Conservation (phyloP, 1,140 invertebrate genomes). For the Heliconius nattereri region DNA sequence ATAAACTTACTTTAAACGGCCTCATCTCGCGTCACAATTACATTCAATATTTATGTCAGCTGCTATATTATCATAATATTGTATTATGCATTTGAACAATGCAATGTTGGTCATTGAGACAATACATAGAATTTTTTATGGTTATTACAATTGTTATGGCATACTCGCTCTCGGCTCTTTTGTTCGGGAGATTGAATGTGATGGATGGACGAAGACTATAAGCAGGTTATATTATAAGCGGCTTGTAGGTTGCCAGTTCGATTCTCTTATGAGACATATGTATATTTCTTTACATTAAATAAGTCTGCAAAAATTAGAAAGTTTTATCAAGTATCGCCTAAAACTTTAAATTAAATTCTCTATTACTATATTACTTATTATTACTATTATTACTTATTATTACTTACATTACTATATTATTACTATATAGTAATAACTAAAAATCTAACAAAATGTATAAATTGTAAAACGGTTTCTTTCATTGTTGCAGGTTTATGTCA, state of each 20-base stretch:
- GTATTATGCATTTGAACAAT: constrained; percentile 9
- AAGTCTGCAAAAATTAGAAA: no score
- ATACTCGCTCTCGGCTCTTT: not conserved
- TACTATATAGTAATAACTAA: no score
- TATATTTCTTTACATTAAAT: no score
- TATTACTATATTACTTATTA: no score
- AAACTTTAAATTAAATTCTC: no score
- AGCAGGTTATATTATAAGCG: not conserved
- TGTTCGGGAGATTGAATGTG: not conserved
- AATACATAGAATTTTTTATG: constrained; percentile 3
- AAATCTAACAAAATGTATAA: no score
- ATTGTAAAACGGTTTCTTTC: constrained; percentile 17
- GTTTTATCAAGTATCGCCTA: no score
- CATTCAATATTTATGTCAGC: constrained; percentile 1
- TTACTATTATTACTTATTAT: no score
- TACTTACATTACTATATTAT: no score
- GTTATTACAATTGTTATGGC: not conserved
- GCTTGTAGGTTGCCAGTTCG: no score
- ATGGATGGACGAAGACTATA: not conserved
- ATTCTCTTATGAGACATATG: no score
- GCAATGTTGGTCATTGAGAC: constrained; percentile 3
- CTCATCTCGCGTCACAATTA: not conserved
- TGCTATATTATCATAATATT: not conserved
- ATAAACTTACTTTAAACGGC: not conserved
- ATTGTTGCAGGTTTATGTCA: constrained; percentile 89